phyloP scores from a whole-genome alignment of 2,113 vertebrate species.

The Nothobranchius kuhntae region DNA sequence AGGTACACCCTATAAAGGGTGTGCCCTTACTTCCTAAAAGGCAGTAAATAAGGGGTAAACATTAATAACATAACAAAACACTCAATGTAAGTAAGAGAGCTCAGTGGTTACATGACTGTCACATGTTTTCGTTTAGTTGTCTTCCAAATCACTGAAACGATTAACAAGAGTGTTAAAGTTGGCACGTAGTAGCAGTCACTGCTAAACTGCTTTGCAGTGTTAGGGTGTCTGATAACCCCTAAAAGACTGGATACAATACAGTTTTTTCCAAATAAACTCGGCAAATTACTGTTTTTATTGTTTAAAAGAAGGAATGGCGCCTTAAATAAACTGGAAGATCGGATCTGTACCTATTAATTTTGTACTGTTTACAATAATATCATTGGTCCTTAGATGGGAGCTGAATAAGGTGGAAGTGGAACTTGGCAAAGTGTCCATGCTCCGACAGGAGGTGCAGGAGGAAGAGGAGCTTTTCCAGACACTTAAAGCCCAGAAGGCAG shows the following conservation, averaged over 20 bases:
- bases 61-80: neutral
- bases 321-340: too few relatives aligned
- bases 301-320: too few relatives aligned
- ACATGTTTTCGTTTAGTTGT: too few relatives aligned
- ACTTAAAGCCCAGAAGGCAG: constrained; percentile 52
- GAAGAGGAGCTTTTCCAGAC: constrained; percentile 68
- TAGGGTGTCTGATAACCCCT: constrained; percentile 1
- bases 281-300: too few relatives aligned
- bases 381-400: constrained; percentile 69
- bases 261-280: neutral
- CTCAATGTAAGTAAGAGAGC: too few relatives aligned
- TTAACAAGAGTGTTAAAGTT: neutral
- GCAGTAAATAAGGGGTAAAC: neutral
- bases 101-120: too few relatives aligned
- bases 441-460: constrained; percentile 58
- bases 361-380: constrained; percentile 13
- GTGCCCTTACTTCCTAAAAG: neutral
- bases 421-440: constrained; percentile 64
- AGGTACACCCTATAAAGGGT: too few relatives aligned
- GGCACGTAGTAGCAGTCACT: too few relatives aligned
- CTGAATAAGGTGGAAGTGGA: constrained; percentile 81
- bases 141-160: too few relatives aligned
- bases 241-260: neutral
- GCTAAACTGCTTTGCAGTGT: neutral
- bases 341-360: neutral